phyloP scores from a whole-genome alignment of 2,888 invertebrate genomes.

The Diplazon laetatorius region DNA sequence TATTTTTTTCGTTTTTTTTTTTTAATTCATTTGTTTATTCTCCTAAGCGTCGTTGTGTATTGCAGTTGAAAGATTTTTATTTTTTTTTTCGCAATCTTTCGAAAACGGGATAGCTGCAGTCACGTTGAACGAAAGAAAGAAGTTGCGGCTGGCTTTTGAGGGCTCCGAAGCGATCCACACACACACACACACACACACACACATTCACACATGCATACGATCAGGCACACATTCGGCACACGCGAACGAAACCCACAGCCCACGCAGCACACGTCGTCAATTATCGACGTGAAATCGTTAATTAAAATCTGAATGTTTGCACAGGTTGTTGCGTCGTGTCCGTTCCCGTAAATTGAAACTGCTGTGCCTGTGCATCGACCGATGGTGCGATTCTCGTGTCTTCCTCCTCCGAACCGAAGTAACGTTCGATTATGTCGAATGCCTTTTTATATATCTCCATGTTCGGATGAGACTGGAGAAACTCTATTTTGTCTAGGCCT shows the following conservation, averaged over 20 bases:
- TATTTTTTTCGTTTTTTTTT: no score
- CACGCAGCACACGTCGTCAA: constrained; percentile 32
- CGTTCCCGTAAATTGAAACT: constrained; percentile 84
- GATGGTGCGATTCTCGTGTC: constrained; percentile 91
- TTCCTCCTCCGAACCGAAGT: constrained; percentile 96
- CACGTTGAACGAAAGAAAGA: constrained; percentile 34
- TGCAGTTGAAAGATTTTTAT: constrained; percentile 23
- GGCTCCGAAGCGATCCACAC: constrained; percentile 27
- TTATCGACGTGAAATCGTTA: constrained; percentile 30
- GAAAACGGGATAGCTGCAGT: constrained; percentile 31
- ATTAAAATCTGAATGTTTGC: constrained; percentile 92
- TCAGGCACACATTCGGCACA: no score
- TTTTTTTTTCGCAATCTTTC: constrained; percentile 35
- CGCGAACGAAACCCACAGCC: no score
- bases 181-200: constrained; percentile 38
- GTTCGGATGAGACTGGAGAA: constrained; percentile 98
- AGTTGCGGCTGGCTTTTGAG: constrained; percentile 26
- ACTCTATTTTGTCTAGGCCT: constrained; percentile 99
- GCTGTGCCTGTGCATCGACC: constrained; percentile 89
- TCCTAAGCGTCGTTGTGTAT: constrained; percentile 21
- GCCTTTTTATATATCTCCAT: constrained; percentile 98
- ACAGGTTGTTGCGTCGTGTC: constrained; percentile 85
- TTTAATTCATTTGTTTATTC: constrained; percentile 53
- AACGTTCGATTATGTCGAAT: constrained; percentile 97
- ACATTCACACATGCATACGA: constrained; percentile 24